Percentiles rank a stretch among this genome's conserved stretches.
Evolutionary conservation across 2,113 vertebrate genomes (phyloP).

Genomic region (Eleginops maclovinus): DNA sequence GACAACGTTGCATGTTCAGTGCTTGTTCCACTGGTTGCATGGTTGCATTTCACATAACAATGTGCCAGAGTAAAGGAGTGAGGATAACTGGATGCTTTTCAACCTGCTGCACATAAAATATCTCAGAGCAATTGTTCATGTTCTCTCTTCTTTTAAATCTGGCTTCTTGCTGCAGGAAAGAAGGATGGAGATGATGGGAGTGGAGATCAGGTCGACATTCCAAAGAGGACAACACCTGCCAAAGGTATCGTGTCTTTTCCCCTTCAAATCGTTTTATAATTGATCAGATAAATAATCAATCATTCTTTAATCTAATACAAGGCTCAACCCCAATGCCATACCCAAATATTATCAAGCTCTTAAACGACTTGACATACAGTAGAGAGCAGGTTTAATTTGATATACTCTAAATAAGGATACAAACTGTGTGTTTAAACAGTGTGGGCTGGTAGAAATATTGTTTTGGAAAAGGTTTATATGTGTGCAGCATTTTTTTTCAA

Average conservation of each 20-base stretch:
- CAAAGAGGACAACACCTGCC: conserved; percentile 93
- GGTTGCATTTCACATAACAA: conserved; percentile 26
- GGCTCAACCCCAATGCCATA: too few species aligned
- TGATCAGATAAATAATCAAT: neutral
- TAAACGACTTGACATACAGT: too few species aligned
- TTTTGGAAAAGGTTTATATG: neutral
- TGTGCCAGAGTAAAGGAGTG: conserved; percentile 3
- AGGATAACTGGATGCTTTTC: conserved; percentile 26
- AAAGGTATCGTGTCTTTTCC: conserved; percentile 83
- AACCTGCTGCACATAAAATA: neutral
- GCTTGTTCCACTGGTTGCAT: conserved; percentile 55
- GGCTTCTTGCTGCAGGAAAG: conserved; percentile 82
- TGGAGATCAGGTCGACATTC: conserved; percentile 91
- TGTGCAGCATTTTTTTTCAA: neutral
- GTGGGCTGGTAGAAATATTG: neutral
- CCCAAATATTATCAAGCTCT: too few species aligned
- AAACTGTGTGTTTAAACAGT: neutral
- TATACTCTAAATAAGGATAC: too few species aligned
- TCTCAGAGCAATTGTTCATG: neutral
- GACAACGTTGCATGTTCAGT: conserved; percentile 60
- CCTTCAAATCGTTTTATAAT: neutral
- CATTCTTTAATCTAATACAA: neutral
- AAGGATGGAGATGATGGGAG: conserved; percentile 89
- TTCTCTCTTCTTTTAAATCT: neutral
- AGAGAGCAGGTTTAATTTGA: too few species aligned